Evolutionary conservation across 2,888 invertebrate species (phyloP), one percentile per base, ranked within the genome.

Genomic region (Brachypterus glaber): DNA sequence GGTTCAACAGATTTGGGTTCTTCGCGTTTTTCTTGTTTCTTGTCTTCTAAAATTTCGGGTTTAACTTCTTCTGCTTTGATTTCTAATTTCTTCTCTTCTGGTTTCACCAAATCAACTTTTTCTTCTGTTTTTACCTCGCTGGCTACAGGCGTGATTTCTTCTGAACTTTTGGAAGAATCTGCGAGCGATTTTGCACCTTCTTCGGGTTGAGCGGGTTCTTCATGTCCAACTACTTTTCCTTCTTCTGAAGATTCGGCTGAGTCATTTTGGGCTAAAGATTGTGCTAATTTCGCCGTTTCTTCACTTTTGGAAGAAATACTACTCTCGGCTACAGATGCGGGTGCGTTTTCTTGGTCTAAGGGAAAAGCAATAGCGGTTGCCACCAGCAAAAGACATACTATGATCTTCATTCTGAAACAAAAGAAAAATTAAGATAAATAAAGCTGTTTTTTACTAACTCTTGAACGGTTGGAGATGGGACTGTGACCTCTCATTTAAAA

Each of bases 351-450:
- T 25, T 63, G 61, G 25, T 73, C 76, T 29, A 79, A 65, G 33
- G 80, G 80, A 71, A 75, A 73, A 25, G 76, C 72, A 54, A 73
- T 53, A 18, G 59, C 66, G 14, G 64, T 58, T 34, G 59, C 70
- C 59, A 71, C 69, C 53, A 76, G 65, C 60, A 76, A 69, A 57
- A 77, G 60, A 60, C 77, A 58, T 57, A 78, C 54, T 61, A 78
- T 67, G 59, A 77, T 65, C 71, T 76, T 77, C 78, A 77, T 80
- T 67, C 76, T 77, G 71, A 7, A 27, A 27, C 7, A 5, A 27
- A 27, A 4, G 12, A n/a, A n/a, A n/a, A n/a, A n/a, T n/a, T n/a
- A n/a, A n/a, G n/a, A n/a, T n/a, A n/a, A n/a, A n/a, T n/a, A n/a
- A n/a, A n/a, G n/a, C n/a, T n/a, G n/a, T n/a, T n/a, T n/a, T n/a